These are phyloP conservation scores for Chrysaora quinquecirrha DNA, from an alignment of 30 jellyfish, hydroid and myxozoan genomes.

Conservation along the genomic window DNA sequence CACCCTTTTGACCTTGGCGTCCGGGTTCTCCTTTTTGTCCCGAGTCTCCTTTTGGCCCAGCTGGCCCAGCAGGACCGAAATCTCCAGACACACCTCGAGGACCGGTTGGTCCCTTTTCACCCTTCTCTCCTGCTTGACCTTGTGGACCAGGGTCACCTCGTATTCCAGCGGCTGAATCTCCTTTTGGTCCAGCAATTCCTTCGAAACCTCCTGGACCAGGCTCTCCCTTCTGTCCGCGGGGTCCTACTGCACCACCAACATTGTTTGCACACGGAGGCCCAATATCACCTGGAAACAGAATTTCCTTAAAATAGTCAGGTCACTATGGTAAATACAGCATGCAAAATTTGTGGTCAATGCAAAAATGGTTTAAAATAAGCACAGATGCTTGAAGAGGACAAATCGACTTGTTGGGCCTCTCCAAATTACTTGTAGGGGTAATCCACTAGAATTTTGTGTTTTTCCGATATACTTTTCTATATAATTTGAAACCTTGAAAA, in stretches of 20 bases:
- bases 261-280: slow-evolving; percentile 67
- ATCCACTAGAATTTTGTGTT: no score
- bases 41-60: slow-evolving; percentile 55
- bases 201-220: slow-evolving; percentile 68
- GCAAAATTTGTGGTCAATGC: no score
- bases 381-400: no score
- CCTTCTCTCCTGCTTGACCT: slow-evolving; percentile 64
- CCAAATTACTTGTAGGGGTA: no score
- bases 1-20: slow-evolving; percentile 49
- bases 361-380: no score
- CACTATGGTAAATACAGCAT: no score
- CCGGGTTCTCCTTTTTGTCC: slow-evolving; percentile 83
- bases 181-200: slow-evolving; percentile 76
- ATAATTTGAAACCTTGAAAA: no score
- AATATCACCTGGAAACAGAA: slow-evolving; percentile 14
- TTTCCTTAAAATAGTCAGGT: no score
- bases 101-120: slow-evolving; percentile 75
- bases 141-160: slow-evolving; percentile 78
- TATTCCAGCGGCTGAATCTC: slow-evolving; percentile 72
- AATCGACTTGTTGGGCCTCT: no score
- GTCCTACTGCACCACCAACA: slow-evolving; percentile 62
- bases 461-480: no score
- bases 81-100: slow-evolving; percentile 61
- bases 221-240: slow-evolving; percentile 73
- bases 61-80: slow-evolving; percentile 49